A percentile compares a stretch with the other conserved stretches of the same genome.
Evolutionary conservation across 2,113 vertebrate genomes (phyloP).

Genomic region (Burhinus oedicnemus): DNA sequence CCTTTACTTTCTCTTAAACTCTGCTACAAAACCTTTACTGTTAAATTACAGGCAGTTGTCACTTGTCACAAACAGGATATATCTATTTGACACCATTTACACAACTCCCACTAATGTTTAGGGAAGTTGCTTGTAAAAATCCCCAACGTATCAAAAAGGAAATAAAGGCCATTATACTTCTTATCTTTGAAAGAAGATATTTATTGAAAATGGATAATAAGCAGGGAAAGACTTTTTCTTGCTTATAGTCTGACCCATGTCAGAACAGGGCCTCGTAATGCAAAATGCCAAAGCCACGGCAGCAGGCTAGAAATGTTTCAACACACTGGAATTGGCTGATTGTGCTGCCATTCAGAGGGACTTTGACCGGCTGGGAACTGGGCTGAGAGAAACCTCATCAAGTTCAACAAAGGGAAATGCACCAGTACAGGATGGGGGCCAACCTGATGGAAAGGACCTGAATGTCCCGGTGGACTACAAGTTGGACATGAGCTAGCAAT

Average conservation of each 20-base stretch:
- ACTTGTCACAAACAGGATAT: neutral
- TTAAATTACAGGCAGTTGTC: neutral
- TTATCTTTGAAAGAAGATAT: neutral
- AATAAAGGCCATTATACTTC: neutral
- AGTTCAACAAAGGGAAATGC: neutral
- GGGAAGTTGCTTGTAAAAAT: neutral
- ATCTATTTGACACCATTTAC: neutral
- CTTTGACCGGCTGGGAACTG: neutral
- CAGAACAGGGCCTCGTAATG: neutral
- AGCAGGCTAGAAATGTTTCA: neutral
- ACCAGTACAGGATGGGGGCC: fast-evolving
- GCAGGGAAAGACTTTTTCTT: neutral
- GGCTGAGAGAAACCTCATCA: neutral
- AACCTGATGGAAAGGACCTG: neutral
- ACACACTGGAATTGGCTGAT: neutral
- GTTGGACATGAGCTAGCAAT: neutral
- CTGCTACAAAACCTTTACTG: neutral
- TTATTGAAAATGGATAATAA: neutral
- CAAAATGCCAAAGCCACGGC: neutral
- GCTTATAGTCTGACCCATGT: neutral
- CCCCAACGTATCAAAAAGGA: neutral
- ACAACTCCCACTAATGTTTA: neutral
- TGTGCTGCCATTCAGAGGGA: neutral
- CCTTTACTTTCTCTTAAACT: neutral
- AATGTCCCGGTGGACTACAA: neutral